These are phyloP conservation scores for Smutsia gigantea DNA, from an alignment of 2,797 vertebrate genomes.

Conservation along the genomic window DNA sequence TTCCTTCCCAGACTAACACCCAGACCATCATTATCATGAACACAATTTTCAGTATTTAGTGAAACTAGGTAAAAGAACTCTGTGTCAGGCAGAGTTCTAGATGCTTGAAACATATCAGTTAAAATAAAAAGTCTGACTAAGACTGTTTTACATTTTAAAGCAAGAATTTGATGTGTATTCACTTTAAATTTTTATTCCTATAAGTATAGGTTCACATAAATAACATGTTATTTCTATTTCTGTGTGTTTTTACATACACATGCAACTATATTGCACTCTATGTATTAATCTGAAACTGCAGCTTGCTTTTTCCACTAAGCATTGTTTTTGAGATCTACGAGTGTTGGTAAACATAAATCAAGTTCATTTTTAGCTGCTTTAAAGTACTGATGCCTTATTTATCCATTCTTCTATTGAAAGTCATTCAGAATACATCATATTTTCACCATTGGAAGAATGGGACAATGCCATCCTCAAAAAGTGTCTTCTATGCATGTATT, in stretches of 20 bases:
- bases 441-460: neutral
- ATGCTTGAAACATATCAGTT: neutral
- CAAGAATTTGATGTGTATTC: neutral
- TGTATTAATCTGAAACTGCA: neutral
- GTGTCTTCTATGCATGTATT: neutral
- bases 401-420: neutral
- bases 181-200: neutral
- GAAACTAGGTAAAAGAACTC: neutral
- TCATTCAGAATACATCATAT: neutral
- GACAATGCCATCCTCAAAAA: neutral
- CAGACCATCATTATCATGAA: neutral
- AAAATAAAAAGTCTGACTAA: neutral
- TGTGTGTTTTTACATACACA: neutral
- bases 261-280: neutral
- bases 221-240: neutral
- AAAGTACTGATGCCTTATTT: constrained; percentile 18
- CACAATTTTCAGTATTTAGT: neutral
- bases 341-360: neutral
- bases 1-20: neutral
- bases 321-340: constrained; percentile 1
- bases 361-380: constrained; percentile 31
- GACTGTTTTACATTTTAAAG: neutral
- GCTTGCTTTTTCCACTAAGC: neutral
- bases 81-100: neutral
- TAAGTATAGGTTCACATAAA: neutral